Base-by-base conservation (phyloP, 2,797 vertebrate genomes). In the Trachurus trachurus region DNA sequence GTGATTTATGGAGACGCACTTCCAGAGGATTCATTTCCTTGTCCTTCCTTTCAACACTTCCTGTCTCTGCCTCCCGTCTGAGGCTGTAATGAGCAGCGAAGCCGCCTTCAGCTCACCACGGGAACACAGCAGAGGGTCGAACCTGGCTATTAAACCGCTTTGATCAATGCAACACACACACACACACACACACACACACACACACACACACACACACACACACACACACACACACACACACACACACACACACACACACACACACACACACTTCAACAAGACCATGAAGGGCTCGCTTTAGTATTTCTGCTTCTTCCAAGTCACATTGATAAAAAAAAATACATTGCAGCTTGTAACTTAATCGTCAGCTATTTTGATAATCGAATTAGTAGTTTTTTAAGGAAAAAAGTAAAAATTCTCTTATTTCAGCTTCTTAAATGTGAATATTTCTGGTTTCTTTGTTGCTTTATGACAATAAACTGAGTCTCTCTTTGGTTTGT, bases 71-170 rank as follows among this genome's bases (percentile, higher is more conserved):
- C 83, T 84, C 78, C 73, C 65, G 11, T 78, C 47, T 42, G 73
- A 87, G 75, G 69, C 73, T 74, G 45, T 81, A 86, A 87, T 82
- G 59, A 89, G 83, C 71, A 71, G 68, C 52, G 71, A 85, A 69
- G 29, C 65, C 74, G 85, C 66, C 77, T 47, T 67, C 44, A 61
- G 65, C 62, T 76, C 74, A n/a, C 64, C 65, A 78, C 50, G 61
- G 62, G 50, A 74, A 77, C 81, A 70, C 81, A 70, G 66, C 34
- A n/a, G 22, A 67, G 17, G 50, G 75, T 77, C 80, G 65, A 86
- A 89, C 74, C 69, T 80, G 64, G 62, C 72, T 85, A 86, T 91
- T 88, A 89, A 75, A 76, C 53, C 21, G 71, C 82, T 84, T 82
- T 75, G 59, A 89, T 91, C 74, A 80, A 61, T 82, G 26, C 26